Conservation (phyloP, 2,113 vertebrate species). For the Cyrtonyx montezumae region DNA sequence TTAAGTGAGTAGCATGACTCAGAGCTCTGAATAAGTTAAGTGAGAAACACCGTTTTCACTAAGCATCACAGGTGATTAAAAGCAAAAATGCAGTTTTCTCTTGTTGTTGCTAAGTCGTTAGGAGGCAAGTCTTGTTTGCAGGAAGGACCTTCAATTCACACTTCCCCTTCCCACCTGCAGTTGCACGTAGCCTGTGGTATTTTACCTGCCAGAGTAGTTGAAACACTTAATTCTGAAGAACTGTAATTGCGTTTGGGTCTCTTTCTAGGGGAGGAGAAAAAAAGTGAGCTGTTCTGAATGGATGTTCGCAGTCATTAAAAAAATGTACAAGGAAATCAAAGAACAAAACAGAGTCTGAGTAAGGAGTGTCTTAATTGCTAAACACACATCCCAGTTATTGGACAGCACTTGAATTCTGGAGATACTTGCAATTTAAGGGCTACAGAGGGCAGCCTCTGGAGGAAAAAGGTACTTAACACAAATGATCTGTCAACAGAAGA, state of each 20-base stretch:
- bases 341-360: background rate
- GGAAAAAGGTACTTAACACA: background rate
- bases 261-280: constrained; percentile 34
- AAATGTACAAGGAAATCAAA: background rate
- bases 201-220: constrained; percentile 73
- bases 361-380: background rate
- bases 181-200: background rate
- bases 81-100: background rate
- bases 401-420: background rate
- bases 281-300: background rate
- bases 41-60: background rate
- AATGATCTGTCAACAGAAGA: background rate
- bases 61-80: background rate
- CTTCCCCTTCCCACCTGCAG: background rate
- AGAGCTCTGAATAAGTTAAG: background rate
- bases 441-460: background rate
- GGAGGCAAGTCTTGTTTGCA: background rate
- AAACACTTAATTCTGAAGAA: constrained; percentile 51
- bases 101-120: background rate
- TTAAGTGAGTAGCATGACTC: background rate
- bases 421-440: background rate
- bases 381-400: background rate
- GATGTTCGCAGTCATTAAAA: background rate
- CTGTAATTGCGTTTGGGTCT: background rate
- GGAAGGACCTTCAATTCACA: background rate